phyloP scores from a whole-genome alignment of 1,140 invertebrate genomes.

The Agrypnia vestita region DNA sequence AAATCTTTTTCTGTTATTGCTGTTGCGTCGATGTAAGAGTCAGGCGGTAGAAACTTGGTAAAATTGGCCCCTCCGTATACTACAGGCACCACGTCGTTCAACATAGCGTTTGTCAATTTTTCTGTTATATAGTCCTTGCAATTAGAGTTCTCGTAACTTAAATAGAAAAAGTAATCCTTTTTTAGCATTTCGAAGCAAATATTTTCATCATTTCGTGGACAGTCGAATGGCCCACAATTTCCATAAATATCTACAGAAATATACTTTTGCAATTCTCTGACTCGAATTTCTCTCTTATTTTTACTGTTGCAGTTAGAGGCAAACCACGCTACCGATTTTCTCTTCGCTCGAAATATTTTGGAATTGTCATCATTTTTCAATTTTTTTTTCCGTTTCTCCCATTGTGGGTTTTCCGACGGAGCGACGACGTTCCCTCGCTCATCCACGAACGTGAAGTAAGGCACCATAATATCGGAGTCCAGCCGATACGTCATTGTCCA shows the following conservation, averaged over 20 bases:
- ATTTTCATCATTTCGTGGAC: slow-evolving; percentile 63
- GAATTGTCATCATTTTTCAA: background rate
- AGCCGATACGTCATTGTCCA: slow-evolving; percentile 77
- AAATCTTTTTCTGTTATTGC: slow-evolving; percentile 72
- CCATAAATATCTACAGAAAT: slow-evolving; percentile 80
- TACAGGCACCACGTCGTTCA: slow-evolving; percentile 72
- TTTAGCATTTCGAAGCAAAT: slow-evolving; percentile 68
- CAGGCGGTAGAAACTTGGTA: slow-evolving; percentile 68
- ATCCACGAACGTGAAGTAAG: slow-evolving; percentile 73
- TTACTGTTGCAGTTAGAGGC: slow-evolving; percentile 76
- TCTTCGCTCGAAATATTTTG: slow-evolving; percentile 62
- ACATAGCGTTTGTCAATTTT: slow-evolving; percentile 72
- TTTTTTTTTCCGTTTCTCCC: slow-evolving; percentile 10
- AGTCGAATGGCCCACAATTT: slow-evolving; percentile 70
- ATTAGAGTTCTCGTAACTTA: slow-evolving; percentile 77
- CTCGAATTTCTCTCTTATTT: slow-evolving; percentile 73
- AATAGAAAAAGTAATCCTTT: slow-evolving; percentile 76
- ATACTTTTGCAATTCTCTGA: slow-evolving; percentile 72
- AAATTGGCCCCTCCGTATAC: slow-evolving; percentile 76
- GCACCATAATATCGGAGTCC: slow-evolving; percentile 77
- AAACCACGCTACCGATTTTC: slow-evolving; percentile 75
- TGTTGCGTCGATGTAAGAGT: slow-evolving; percentile 76
- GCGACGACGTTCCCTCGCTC: slow-evolving; percentile 59
- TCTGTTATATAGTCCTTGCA: slow-evolving; percentile 76
- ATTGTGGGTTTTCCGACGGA: slow-evolving; percentile 49